A percentile compares a stretch with the other conserved stretches of the same genome.
These are phyloP conservation scores for Gari tellinella DNA, from an alignment of 2,888 invertebrate genomes.

Conservation along the genomic window DNA sequence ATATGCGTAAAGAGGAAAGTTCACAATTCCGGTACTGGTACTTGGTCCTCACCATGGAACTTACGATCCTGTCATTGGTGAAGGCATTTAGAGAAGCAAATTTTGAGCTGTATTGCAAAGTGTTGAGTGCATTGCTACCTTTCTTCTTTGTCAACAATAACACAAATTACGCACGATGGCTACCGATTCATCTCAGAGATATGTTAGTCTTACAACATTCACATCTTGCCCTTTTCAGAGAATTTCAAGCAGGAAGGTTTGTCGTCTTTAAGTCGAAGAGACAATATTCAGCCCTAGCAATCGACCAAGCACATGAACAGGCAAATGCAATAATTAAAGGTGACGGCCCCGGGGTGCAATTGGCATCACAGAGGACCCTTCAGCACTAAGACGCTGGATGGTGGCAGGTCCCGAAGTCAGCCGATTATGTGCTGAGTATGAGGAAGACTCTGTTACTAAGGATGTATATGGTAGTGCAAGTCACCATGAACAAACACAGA, in stretches of 20 bases:
- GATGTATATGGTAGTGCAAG: constrained; percentile 3
- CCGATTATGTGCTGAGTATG: constrained; percentile 32
- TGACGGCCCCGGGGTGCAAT: constrained; percentile 65
- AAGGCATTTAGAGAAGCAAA: constrained; percentile 30
- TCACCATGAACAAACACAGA: constrained; percentile 18
- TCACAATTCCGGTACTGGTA: no score
- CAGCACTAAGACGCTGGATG: constrained; percentile 67
- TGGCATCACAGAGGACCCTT: constrained; percentile 61
- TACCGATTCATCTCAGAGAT: constrained; percentile 64
- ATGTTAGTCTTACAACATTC: constrained; percentile 52
- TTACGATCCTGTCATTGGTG: constrained; percentile 29
- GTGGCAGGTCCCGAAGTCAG: constrained; percentile 57
- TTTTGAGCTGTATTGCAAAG: constrained; percentile 27
- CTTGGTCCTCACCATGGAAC: no score
- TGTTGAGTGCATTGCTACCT: constrained; percentile 19
- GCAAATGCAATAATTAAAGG: constrained; percentile 65
- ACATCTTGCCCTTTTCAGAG: constrained; percentile 52
- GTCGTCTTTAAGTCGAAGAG: constrained; percentile 55
- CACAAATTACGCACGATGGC: constrained; percentile 64
- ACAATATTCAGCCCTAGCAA: constrained; percentile 60
- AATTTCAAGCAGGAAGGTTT: constrained; percentile 62
- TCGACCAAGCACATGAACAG: constrained; percentile 70
- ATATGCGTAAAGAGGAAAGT: constrained; percentile 1
- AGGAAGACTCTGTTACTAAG: constrained; percentile 15
- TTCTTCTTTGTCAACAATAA: constrained; percentile 46